A percentile compares a stretch with the other conserved stretches of the same genome.
phyloP scores from a whole-genome alignment of 2,113 vertebrate genomes.

The Platycercus adscitus region DNA sequence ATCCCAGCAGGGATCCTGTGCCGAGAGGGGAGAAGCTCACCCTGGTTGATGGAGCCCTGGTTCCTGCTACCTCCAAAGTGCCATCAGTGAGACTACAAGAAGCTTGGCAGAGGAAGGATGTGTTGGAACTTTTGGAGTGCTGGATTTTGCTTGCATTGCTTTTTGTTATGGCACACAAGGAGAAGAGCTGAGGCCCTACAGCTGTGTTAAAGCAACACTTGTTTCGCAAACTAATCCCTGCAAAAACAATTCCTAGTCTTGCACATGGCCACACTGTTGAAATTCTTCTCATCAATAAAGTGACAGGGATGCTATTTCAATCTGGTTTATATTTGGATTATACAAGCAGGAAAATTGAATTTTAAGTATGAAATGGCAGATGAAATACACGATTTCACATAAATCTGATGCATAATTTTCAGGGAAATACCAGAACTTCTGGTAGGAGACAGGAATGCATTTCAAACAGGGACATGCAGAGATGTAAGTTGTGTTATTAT shows the following conservation, averaged over 20 bases:
- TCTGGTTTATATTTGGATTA: not conserved
- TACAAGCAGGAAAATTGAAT: not conserved
- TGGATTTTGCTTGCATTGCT: not conserved
- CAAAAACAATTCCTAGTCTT: not conserved
- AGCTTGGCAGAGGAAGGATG: not conserved
- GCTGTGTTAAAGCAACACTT: not conserved
- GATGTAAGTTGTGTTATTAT: not conserved
- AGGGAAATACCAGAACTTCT: not conserved
- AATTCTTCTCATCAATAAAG: not conserved
- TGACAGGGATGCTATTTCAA: not conserved
- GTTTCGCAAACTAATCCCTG: not conserved
- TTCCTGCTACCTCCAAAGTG: not conserved
- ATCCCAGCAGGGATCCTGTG: not conserved
- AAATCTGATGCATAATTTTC: not conserved
- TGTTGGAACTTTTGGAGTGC: not conserved
- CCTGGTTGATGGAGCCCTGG: not conserved
- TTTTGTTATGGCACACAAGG: not conserved
- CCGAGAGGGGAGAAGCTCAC: not conserved
- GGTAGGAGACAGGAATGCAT: not conserved
- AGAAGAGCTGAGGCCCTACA: not conserved
- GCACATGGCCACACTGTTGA: not conserved
- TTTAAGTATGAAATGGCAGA: not conserved
- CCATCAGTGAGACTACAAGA: not conserved
- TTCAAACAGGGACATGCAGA: not conserved
- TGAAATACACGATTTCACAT: not conserved